Base-by-base conservation (phyloP, 2,113 vertebrate genomes). In the Girardinichthys multiradiatus region DNA sequence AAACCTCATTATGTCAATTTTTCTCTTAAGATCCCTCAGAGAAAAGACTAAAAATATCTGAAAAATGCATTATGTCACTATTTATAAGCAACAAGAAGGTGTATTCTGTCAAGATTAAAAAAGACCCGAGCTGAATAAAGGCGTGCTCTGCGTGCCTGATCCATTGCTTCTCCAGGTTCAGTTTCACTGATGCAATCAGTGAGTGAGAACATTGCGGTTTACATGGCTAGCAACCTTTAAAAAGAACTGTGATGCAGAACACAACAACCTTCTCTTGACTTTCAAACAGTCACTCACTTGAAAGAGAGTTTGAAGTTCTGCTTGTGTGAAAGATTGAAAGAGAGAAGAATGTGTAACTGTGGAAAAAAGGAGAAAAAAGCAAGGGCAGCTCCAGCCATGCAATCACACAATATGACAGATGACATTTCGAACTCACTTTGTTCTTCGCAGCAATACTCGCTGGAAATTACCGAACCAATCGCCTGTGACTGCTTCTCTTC, bases 391-490 rank as follows among this genome's bases (percentile, higher is more conserved):
- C 37, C n/a, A 80, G 72, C 71, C 45, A 76, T 69, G 76, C 89
- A 82, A 83, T 89, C 65, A 82, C 66, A 76, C 72, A 84, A 84
- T 83, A 83, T 80, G 74, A 82, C 82, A 86, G 76, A 84, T 87
- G 87, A 86, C 83, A 89, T 90, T 90, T 89, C 58, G 6, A 74
- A 80, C 79, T 85, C 69, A 77, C 83, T 89, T 85, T 85, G 75
- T 81, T 83, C 79, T 78, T 70, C 61, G 62, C 33, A 76, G 76
- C 64, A 60, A 68, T 79, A 66, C 69, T 76, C 14, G 8, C 77
- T 73, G 74, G 79, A 82, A 90, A 88, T 87, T 79, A 85, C 81
- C 66, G 66, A 81, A 83, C 75, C 81, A 84, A 81, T 89, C 75
- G 83, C 73, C 77, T 79, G 4, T 72, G 68, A 74, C 72, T 72